Conservation (phyloP, 2,888 invertebrate species). For the Girardia tigrina region DNA sequence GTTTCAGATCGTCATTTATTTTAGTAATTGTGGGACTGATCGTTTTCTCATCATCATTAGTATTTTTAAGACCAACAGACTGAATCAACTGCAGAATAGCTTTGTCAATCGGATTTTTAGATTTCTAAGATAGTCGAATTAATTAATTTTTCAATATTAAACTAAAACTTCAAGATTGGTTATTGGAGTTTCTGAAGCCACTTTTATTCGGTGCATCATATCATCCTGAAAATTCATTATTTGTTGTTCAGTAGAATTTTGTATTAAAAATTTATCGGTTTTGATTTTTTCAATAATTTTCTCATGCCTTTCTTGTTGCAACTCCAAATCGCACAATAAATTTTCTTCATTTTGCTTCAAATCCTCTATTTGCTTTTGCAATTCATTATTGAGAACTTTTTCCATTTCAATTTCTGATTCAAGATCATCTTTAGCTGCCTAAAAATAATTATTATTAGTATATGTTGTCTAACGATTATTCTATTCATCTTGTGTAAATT, state of each 20-base stretch:
- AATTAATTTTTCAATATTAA: too few species aligned
- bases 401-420: constrained; percentile 18
- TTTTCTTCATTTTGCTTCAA: background rate
- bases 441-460: background rate
- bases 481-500: background rate
- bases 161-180: background rate
- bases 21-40: background rate
- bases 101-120: constrained; percentile 4
- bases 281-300: background rate
- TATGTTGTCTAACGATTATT: background rate
- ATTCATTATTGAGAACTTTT: constrained; percentile 9
- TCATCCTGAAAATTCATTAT: constrained; percentile 3
- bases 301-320: background rate
- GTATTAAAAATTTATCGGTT: background rate
- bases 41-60: background rate
- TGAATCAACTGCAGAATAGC: background rate
- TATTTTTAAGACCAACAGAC: background rate
- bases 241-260: background rate
- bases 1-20: background rate
- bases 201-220: background rate
- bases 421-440: background rate
- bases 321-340: background rate
- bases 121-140: background rate
- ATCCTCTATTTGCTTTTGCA: background rate
- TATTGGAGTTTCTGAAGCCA: background rate